phyloP scores from a whole-genome alignment of 2,888 invertebrate genomes.

The Acleris literana region DNA sequence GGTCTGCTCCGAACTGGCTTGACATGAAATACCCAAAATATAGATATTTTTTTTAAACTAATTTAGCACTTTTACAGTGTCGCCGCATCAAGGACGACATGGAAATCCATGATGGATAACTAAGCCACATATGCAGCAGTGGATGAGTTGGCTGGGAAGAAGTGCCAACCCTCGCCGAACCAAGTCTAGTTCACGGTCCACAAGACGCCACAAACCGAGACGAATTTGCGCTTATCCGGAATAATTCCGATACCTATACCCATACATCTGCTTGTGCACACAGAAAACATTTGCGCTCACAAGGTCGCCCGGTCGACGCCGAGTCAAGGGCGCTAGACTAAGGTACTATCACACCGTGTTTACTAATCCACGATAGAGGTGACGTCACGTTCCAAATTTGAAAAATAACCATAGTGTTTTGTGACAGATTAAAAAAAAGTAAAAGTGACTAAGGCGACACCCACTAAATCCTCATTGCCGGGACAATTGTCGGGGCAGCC shows the following conservation, averaged over 20 bases:
- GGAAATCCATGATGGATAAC: background rate
- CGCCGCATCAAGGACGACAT: too few relatives aligned
- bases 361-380: conserved; percentile 26
- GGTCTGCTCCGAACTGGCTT: too few relatives aligned
- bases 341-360: conserved; percentile 52
- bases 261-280: conserved; percentile 52
- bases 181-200: conserved; percentile 32
- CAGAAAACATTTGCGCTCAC: conserved; percentile 72
- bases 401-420: conserved; percentile 55
- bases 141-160: background rate
- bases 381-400: conserved; percentile 24
- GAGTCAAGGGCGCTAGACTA: conserved; percentile 78
- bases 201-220: conserved; percentile 37
- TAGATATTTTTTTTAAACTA: too few relatives aligned
- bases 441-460: conserved; percentile 74
- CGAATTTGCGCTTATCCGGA: conserved; percentile 48
- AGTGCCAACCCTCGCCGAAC: conserved; percentile 21
- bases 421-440: conserved; percentile 79
- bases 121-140: background rate
- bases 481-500: conserved; percentile 78
- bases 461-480: conserved; percentile 81
- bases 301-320: conserved; percentile 78
- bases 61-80: too few relatives aligned
- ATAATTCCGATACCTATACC: conserved; percentile 54
- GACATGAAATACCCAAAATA: too few relatives aligned